phyloP scores from a whole-genome alignment of 2,888 invertebrate genomes.

The Plebejus melissa region DNA sequence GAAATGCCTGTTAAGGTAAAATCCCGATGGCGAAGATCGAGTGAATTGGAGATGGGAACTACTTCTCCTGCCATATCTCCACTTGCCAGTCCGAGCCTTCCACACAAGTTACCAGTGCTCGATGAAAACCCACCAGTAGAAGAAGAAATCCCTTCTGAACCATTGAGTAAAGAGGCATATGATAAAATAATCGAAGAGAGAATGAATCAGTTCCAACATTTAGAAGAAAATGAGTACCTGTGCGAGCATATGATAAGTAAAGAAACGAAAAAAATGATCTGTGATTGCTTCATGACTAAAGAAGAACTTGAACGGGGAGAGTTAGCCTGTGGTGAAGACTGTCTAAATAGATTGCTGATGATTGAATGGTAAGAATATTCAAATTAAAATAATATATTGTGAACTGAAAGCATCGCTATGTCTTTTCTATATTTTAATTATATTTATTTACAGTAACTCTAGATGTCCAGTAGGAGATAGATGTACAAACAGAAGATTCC shows the following conservation, averaged over 20 bases:
- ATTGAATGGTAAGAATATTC: slow-evolving; percentile 91
- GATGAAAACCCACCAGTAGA: slow-evolving; percentile 48
- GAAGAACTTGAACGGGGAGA: slow-evolving; percentile 92
- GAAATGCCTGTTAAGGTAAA: slow-evolving; percentile 88
- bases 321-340: slow-evolving; percentile 95
- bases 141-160: slow-evolving; percentile 43
- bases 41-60: slow-evolving; percentile 84
- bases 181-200: slow-evolving; percentile 74
- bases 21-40: slow-evolving; percentile 87
- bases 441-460: slow-evolving; percentile 84
- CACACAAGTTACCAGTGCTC: slow-evolving; percentile 50
- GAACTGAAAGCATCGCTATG: slow-evolving; percentile 5
- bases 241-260: slow-evolving; percentile 91
- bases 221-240: slow-evolving; percentile 92
- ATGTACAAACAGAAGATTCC: slow-evolving; percentile 97
- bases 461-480: slow-evolving; percentile 93
- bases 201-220: slow-evolving; percentile 87
- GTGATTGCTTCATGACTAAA: slow-evolving; percentile 94
- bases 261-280: slow-evolving; percentile 95
- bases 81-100: slow-evolving; percentile 60
- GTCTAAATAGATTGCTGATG: slow-evolving; percentile 97
- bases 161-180: slow-evolving; percentile 63
- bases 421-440: background rate
- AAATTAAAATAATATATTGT: slow-evolving; percentile 15
- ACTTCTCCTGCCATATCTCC: slow-evolving; percentile 65